A percentile compares a stretch with the other conserved stretches of the same genome.
phyloP scores from a whole-genome alignment of 2,888 invertebrate genomes.

The Drosophila borealis region DNA sequence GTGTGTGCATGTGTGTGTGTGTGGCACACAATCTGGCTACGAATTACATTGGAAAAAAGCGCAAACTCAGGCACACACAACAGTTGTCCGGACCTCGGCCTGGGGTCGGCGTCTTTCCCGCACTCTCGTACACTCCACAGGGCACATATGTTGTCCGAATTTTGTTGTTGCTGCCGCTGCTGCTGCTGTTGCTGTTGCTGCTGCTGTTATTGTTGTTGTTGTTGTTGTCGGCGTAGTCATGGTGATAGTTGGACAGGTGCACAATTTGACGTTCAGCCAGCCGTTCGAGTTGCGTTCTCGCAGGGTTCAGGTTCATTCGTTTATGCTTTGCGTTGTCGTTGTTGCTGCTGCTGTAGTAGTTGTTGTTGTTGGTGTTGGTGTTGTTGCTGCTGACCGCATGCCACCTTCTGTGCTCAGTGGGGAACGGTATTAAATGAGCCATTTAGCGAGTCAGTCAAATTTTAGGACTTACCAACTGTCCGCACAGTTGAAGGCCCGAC shows the following conservation, averaged over 20 bases:
- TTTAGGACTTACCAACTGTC: conserved; percentile 59
- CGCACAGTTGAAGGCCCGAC: conserved; percentile 14
- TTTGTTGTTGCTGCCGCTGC: conserved; percentile 17
- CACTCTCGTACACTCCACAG: conserved; percentile 24
- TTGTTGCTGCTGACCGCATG: conserved; percentile 66
- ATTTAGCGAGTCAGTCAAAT: conserved; percentile 78
- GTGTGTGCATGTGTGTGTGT: conserved; percentile 40
- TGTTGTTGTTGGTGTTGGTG: conserved; percentile 29
- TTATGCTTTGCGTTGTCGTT: conserved; percentile 65
- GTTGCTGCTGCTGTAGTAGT: conserved; percentile 19
- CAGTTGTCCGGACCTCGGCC: conserved; percentile 52
- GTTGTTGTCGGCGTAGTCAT: conserved; percentile 72
- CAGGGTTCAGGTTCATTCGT: conserved; percentile 67
- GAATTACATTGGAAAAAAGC: conserved; percentile 49
- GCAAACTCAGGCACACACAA: conserved; percentile 63
- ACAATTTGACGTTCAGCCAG: conserved; percentile 75
- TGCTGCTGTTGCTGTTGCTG: conserved; percentile 23
- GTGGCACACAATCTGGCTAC: conserved; percentile 63
- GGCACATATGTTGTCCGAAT: conserved; percentile 71
- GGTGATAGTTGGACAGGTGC: conserved; percentile 83
- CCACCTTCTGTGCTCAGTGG: conserved; percentile 76
- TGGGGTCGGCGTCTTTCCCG: conserved; percentile 57
- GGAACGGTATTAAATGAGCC: conserved; percentile 76
- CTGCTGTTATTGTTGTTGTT: conserved; percentile 36
- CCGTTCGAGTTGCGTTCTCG: conserved; percentile 62